A percentile compares a stretch with the other conserved stretches of the same genome.
Conservation (phyloP, 2,113 vertebrate species). For the Phasianus colchicus region DNA sequence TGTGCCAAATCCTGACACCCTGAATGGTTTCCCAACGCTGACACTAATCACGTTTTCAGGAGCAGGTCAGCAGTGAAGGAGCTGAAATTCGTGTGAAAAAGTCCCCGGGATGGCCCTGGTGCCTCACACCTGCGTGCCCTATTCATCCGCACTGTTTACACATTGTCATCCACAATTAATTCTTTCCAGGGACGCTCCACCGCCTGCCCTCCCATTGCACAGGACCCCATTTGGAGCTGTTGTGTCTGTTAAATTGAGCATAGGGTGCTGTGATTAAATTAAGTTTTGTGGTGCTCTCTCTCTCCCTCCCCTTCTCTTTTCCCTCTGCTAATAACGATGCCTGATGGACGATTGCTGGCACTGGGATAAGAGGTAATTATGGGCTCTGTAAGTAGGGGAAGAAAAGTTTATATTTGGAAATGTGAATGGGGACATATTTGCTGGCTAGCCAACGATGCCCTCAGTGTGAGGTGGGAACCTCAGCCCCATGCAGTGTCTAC, state of each 20-base stretch:
- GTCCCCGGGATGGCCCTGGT: slow-evolving; percentile 74
- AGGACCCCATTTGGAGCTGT: slow-evolving; percentile 85
- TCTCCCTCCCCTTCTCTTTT: slow-evolving; percentile 35
- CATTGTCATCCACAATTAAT: slow-evolving; percentile 86
- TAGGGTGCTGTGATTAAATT: slow-evolving; percentile 82
- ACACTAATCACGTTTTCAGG: slow-evolving; percentile 77
- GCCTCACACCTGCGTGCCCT: slow-evolving; percentile 85
- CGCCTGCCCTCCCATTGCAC: slow-evolving; percentile 78
- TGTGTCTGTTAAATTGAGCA: slow-evolving; percentile 89
- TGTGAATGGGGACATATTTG: slow-evolving; percentile 58
- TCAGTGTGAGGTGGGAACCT: background rate
- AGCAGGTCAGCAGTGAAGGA: slow-evolving; percentile 78
- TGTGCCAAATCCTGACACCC: slow-evolving; percentile 77
- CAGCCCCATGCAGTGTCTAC: background rate
- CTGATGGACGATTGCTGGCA: slow-evolving; percentile 75
- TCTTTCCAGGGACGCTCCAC: slow-evolving; percentile 81
- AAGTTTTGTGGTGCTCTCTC: slow-evolving; percentile 76
- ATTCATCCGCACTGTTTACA: slow-evolving; percentile 86
- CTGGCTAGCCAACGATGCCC: background rate
- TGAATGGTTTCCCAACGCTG: slow-evolving; percentile 76
- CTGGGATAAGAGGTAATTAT: slow-evolving; percentile 77
- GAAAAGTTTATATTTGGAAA: slow-evolving; percentile 68
- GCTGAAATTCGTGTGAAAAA: slow-evolving; percentile 81
- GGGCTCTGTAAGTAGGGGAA: slow-evolving; percentile 61
- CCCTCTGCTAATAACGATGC: slow-evolving; percentile 73